Base-by-base conservation (phyloP, 30 jellyfish, hydroid and myxozoan genomes). In the Aurelia coerulea region DNA sequence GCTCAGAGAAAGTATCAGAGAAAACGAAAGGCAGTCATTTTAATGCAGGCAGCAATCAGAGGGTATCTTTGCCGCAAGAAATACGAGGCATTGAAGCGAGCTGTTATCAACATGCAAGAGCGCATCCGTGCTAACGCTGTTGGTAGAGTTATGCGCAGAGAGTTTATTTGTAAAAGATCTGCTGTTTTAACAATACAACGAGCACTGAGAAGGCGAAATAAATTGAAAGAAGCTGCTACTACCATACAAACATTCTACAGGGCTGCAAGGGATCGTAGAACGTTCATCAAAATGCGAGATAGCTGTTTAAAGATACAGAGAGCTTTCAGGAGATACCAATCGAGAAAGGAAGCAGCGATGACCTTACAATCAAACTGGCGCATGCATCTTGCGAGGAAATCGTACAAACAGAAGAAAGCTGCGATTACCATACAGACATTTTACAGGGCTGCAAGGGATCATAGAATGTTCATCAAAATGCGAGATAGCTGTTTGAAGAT, bases 351-450 rank as follows among this genome's bases (percentile, higher is more conserved):
- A 5, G 90, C 98, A 13, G 93, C 90, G 14, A 39, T 54, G 2
- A 32, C 29, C 33, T 29, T 91, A 2, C 96, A 91, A 64, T 67
- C 98, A 1, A 3, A 29, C 50, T 69, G 86, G 82, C 74, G 96
- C 15, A 86, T 85, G 96, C 42, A 42, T 50, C 35, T 35, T 15
- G 90, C 84, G 7, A 92, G 94, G 59, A 68, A 59, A 81, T 63
- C 46, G 35, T 84, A 54, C 70, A 49, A 14, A 10, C 15, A 3
- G 68, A 67, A 46, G n/a, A 50, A 81, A 73, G 95, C 95, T 67
- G 80, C 63, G 4, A 51, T 68, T 62, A n/a, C 78, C 56, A 54
- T 84, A 39, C 97, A 90, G 80, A 46, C 75, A 1, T 50, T 18
- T 65, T 81, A 17, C 78, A 60, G 94, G 34, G 62, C 67, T 78